Conservation (phyloP, 2,113 vertebrate genomes). For the Aramus guarauna region DNA sequence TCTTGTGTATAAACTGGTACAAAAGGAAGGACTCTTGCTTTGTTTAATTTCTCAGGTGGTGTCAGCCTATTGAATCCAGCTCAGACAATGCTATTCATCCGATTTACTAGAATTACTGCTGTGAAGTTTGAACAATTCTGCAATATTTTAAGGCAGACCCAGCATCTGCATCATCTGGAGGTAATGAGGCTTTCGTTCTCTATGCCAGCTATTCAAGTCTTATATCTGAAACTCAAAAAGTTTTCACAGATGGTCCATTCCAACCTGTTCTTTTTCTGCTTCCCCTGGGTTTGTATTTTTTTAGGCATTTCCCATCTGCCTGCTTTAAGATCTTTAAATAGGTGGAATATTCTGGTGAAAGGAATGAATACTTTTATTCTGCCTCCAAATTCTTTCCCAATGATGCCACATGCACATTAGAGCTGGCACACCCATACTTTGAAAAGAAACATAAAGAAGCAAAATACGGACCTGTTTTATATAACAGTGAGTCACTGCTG, state of each 20-base stretch:
- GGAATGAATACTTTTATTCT: constrained; percentile 27
- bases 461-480: constrained; percentile 29
- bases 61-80: background rate
- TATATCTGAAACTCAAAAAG: constrained; percentile 8
- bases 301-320: constrained; percentile 38
- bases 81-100: background rate
- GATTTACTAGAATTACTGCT: background rate
- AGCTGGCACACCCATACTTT: constrained; percentile 9
- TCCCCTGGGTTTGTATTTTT: background rate
- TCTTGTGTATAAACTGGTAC: background rate
- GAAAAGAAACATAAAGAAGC: constrained; percentile 10
- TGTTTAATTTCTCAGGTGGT: background rate
- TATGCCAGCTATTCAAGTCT: constrained; percentile 21
- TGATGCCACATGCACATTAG: constrained; percentile 19
- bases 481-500: background rate
- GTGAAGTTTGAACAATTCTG: background rate
- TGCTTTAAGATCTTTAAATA: constrained; percentile 42
- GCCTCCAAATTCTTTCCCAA: constrained; percentile 32
- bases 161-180: constrained; percentile 59
- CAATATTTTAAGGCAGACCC: constrained; percentile 1
- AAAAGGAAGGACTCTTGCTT: background rate
- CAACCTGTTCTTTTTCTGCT: constrained; percentile 44
- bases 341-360: constrained; percentile 33
- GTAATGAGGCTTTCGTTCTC: constrained; percentile 44
- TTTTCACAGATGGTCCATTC: constrained; percentile 49